These are phyloP conservation scores for Myotis myotis DNA, from an alignment of 2,797 vertebrate genomes.

Conservation along the genomic window DNA sequence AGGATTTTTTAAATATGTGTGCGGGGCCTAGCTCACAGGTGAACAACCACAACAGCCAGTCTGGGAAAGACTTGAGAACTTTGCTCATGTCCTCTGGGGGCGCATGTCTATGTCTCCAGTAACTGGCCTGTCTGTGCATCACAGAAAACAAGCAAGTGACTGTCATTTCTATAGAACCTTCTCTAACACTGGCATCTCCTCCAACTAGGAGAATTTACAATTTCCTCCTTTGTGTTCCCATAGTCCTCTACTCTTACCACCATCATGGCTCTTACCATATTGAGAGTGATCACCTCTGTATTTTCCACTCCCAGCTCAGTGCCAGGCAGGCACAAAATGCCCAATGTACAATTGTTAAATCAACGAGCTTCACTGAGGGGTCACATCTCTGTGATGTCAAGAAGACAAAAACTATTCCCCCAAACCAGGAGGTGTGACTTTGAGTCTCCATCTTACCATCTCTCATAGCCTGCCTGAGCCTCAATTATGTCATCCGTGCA, in stretches of 20 bases:
- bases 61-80: not conserved
- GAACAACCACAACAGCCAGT: not conserved
- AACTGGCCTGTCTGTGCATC: not conserved
- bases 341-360: not conserved
- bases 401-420: not conserved
- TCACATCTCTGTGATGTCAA: not conserved
- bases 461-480: not conserved
- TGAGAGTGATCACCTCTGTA: not conserved
- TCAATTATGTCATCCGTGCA: not conserved
- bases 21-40: not conserved
- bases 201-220: not conserved
- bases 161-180: not conserved
- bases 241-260: not conserved
- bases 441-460: not conserved
- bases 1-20: not conserved
- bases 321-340: not conserved
- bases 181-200: not conserved
- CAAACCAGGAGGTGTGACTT: not conserved
- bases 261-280: not conserved
- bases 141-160: not conserved
- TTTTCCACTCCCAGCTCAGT: not conserved
- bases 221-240: not conserved
- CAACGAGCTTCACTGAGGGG: not conserved
- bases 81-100: not conserved
- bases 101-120: not conserved